These are phyloP conservation scores for Zoanthus sociatus DNA, from an alignment of 92 coral and sea anemone species.

Conservation along the genomic window DNA sequence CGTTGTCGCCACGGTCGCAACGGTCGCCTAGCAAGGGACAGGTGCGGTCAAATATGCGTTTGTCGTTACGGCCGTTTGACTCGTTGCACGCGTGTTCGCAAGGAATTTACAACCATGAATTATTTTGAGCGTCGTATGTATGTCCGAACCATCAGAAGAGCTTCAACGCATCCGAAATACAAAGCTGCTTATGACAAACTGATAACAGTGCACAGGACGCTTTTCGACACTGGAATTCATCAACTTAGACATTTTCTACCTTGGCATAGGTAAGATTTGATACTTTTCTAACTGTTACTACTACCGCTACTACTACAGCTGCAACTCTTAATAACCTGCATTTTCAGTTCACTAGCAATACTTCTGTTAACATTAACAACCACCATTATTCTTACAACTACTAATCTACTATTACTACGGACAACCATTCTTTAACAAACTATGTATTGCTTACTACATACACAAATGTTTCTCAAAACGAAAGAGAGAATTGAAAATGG, in stretches of 20 bases:
- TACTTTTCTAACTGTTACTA: too few species aligned
- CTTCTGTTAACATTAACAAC: too few species aligned
- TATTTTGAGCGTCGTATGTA: not conserved
- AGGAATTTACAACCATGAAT: slow-evolving; percentile 55
- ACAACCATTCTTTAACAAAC: too few species aligned
- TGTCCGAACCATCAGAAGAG: not conserved
- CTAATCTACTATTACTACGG: too few species aligned
- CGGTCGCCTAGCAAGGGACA: slow-evolving; percentile 1
- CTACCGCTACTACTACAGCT: too few species aligned
- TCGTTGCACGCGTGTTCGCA: slow-evolving; percentile 65
- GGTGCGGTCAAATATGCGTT: slow-evolving; percentile 33
- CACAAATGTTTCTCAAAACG: too few species aligned
- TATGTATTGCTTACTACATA: too few species aligned
- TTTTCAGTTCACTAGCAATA: too few species aligned
- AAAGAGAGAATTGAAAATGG: too few species aligned
- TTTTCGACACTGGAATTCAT: slow-evolving; percentile 45
- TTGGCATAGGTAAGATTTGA: slow-evolving; percentile 49
- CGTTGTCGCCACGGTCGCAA: not conserved
- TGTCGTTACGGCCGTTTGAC: slow-evolving; percentile 31
- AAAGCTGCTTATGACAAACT: slow-evolving; percentile 8
- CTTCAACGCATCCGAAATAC: slow-evolving; percentile 63
- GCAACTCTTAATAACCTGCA: too few species aligned
- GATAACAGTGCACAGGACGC: slow-evolving; percentile 27
- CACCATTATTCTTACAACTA: too few species aligned
- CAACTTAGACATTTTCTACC: slow-evolving; percentile 31